A percentile compares a stretch with the other conserved stretches of the same genome.
Evolutionary conservation across 2,797 vertebrate genomes (phyloP).

Genomic region (Pangasius sanitwongsei): DNA sequence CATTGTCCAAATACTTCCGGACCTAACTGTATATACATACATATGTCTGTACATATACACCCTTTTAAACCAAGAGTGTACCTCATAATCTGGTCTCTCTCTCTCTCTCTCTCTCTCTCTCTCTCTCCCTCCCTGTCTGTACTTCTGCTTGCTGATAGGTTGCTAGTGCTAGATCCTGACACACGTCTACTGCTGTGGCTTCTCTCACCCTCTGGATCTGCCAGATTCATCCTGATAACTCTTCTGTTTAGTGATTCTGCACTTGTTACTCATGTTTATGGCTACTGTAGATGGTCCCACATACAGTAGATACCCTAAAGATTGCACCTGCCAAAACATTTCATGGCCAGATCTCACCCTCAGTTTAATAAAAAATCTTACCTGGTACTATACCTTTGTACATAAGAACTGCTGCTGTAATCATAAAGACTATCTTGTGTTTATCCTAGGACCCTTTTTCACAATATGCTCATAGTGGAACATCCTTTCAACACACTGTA

Average conservation of each 20-base stretch:
- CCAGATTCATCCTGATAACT: not conserved
- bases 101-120: not conserved
- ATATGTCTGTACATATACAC: not conserved
- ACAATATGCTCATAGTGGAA: not conserved
- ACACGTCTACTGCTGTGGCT: not conserved
- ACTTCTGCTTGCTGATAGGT: not conserved
- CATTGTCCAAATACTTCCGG: no score
- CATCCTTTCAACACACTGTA: not conserved
- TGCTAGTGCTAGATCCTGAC: not conserved
- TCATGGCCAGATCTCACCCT: not conserved
- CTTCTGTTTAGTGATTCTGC: not conserved
- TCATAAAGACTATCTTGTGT: not conserved
- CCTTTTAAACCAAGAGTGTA: no score
- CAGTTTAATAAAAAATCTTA: not conserved
- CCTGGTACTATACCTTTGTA: not conserved
- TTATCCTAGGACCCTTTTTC: not conserved
- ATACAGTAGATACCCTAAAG: not conserved
- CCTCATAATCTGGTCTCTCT: not conserved
- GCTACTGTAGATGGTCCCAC: not conserved
- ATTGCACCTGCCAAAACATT: not conserved
- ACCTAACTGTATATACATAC: no score
- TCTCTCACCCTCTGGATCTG: not conserved
- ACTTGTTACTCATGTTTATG: not conserved
- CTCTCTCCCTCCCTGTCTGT: not conserved
- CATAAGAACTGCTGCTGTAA: not conserved